These are phyloP conservation scores for Muscicapa adusta DNA, from an alignment of 2,113 vertebrate species.

Conservation along the genomic window DNA sequence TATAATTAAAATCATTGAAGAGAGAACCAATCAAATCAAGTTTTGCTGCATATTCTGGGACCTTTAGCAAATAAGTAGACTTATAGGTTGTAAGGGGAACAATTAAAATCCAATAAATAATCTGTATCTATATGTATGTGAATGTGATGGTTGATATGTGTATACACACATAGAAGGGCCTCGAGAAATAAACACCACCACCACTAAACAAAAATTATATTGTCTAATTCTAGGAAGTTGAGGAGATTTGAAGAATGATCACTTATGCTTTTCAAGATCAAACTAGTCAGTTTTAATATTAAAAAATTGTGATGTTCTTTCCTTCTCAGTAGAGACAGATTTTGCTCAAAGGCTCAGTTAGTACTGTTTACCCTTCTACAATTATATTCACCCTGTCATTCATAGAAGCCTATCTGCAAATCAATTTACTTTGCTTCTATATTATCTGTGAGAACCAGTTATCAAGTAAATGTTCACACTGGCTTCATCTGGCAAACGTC, in stretches of 20 bases:
- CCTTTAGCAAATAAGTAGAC: neutral
- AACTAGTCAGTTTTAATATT: neutral
- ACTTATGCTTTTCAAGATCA: neutral
- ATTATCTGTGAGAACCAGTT: neutral
- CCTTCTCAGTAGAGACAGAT: neutral
- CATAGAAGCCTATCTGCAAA: neutral
- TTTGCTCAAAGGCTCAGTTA: neutral
- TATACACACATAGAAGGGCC: accelerated
- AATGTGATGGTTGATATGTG: neutral
- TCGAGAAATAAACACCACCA: neutral
- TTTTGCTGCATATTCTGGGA: neutral
- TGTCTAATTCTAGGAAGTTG: neutral
- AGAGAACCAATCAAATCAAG: neutral
- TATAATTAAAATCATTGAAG: neutral
- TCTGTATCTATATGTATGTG: neutral
- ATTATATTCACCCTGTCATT: neutral
- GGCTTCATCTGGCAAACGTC: neutral
- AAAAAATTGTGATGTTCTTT: neutral
- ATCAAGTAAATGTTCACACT: neutral
- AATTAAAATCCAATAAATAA: neutral
- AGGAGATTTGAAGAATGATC: neutral
- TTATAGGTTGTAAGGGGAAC: neutral
- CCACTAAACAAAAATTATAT: neutral
- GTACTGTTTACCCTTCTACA: neutral
- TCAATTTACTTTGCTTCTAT: neutral